Percentiles rank a stretch among this genome's conserved stretches.
Conservation (phyloP, 2,113 vertebrate species). For the Lasiurus cinereus region DNA sequence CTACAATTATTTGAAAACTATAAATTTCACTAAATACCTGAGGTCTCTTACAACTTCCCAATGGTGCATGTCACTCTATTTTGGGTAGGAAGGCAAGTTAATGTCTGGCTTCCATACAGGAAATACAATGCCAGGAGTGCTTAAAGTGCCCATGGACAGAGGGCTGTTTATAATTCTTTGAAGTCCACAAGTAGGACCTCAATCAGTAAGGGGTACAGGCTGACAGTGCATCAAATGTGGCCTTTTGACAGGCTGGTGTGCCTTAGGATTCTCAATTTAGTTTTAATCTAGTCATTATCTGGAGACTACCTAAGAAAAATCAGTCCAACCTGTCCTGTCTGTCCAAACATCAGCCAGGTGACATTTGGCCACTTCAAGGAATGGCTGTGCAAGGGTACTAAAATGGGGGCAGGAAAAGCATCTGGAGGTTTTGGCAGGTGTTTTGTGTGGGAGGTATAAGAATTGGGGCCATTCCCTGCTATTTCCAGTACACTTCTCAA, state of each 20-base stretch:
- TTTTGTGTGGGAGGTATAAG: neutral
- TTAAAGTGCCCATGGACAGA: neutral
- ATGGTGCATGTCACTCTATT: neutral
- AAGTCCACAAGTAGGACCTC: neutral
- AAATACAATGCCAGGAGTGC: neutral
- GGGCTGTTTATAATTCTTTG: neutral
- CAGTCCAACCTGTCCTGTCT: neutral
- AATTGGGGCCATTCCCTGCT: neutral
- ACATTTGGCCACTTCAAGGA: neutral
- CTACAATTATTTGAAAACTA: neutral
- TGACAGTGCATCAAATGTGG: neutral
- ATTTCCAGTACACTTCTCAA: conserved; percentile 5
- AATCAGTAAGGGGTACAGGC: neutral
- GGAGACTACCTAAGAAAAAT: neutral
- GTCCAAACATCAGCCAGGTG: neutral
- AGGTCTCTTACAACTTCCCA: neutral
- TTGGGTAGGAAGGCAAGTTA: neutral
- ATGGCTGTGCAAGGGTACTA: conserved; percentile 25
- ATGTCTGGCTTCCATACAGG: neutral
- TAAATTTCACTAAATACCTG: neutral
- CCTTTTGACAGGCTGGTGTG: neutral
- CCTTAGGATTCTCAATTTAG: neutral
- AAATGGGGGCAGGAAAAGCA: conserved; percentile 1
- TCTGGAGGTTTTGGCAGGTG: conserved; percentile 9
- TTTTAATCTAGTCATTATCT: conserved; percentile 10